phyloP scores from a whole-genome alignment of 2,113 vertebrate genomes.

The Apeltes quadracus region DNA sequence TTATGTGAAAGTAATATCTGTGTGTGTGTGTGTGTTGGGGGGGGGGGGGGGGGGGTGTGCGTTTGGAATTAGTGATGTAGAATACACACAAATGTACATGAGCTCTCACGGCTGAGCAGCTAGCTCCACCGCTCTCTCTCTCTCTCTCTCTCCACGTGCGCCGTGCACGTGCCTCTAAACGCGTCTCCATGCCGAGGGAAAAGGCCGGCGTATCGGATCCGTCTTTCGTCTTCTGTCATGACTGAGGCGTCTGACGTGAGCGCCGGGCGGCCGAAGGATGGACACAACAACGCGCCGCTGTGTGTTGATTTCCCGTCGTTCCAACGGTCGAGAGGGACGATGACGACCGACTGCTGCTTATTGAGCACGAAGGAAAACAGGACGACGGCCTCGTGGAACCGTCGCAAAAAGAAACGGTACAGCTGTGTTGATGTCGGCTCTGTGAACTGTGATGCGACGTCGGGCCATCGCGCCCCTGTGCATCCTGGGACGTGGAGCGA shows the following conservation, averaged over 20 bases:
- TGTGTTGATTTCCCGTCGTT: too few species aligned
- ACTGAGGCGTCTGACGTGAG: neutral
- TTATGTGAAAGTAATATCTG: slow-evolving; percentile 22
- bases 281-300: too few species aligned
- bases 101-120: slow-evolving; percentile 49
- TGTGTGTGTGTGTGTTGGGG: slow-evolving; percentile 31
- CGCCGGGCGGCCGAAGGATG: neutral
- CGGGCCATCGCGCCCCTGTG: too few species aligned
- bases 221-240: neutral
- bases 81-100: slow-evolving; percentile 43
- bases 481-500: slow-evolving; percentile 51
- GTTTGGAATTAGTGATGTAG: slow-evolving; percentile 53
- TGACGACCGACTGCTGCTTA: slow-evolving; percentile 25
- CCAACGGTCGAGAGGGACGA: neutral
- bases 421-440: slow-evolving; percentile 64
- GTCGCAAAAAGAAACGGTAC: neutral
- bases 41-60: slow-evolving; percentile 30
- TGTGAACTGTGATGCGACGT: too few species aligned
- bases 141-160: neutral
- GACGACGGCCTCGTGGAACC: too few species aligned
- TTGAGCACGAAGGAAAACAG: neutral
- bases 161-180: neutral
- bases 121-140: slow-evolving; percentile 7
- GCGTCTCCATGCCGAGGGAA: neutral
- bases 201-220: too few species aligned